Base-by-base conservation (phyloP, 2,888 invertebrate genomes). In the Scaptomyza tumidula region DNA sequence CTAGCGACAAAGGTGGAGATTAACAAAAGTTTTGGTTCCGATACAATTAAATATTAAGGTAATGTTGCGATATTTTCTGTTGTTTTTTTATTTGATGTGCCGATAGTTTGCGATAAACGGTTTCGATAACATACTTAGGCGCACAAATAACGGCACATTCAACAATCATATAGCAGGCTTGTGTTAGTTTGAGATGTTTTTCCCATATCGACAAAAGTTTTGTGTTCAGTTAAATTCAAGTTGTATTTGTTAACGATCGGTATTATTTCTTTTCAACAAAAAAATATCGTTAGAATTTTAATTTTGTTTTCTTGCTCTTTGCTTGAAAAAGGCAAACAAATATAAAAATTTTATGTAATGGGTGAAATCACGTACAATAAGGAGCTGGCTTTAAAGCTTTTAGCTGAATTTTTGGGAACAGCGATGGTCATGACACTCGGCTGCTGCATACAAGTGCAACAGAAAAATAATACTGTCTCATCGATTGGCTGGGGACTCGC, bases 401-500 rank as follows among this genome's bases (percentile, higher is more conserved):
- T 72, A 0, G 58, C 56, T 0, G 80, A 80, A 31, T 62, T 69
- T 6, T 52, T 61, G 4, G 77, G 64, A 1, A 72, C 66, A 3
- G 60, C 72, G 0, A 57, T 75, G 49, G 13, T 78, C 0, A 0
- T 72, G n/a, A 10, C 45, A 0, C 45, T 80, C 0, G 80, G 79
- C 1, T 78, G 78, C 37, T 3, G 7, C 33, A 0, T 37, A 2
- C 4, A 10, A 1, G 5, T 10, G 1, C 0, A 1, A 1, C 9
- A 3, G 2, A 7, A 4, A 1, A 10, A n/a, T 1, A 27, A 11
- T 11, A 3, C 3, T 0, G 24, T 19, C 7, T 10, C 3, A 31
- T 2, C 63, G 0, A 1, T 78, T 0, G 41, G 33, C 7, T 79
- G 81, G 75, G 81, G 78, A 0, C 19, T 79, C 2, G 35, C 50